Conservation (phyloP, 2,113 vertebrate species). For the Neodon shergylaensis region DNA sequence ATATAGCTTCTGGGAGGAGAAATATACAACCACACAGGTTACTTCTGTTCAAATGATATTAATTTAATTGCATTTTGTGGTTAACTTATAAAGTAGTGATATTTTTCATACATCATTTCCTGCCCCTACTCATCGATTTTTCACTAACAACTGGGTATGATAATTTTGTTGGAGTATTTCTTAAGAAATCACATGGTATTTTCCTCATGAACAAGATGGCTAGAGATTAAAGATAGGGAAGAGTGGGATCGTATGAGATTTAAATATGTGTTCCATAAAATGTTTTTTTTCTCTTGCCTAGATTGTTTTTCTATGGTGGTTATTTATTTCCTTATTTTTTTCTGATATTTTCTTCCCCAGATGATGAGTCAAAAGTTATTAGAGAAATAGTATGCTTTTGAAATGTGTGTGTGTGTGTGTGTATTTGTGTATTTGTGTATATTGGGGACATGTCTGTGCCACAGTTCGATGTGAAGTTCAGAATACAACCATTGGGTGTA, state of each 20-base stretch:
- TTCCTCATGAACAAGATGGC: background rate
- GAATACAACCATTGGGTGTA: background rate
- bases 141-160: background rate
- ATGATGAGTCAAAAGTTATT: background rate
- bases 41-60: background rate
- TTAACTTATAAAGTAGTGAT: background rate
- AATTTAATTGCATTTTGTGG: background rate
- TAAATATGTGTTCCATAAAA: background rate
- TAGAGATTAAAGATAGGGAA: background rate
- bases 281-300: background rate
- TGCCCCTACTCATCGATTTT: background rate
- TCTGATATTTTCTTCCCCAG: background rate
- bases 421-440: background rate
- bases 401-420: background rate
- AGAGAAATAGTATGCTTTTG: background rate
- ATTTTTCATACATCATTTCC: background rate
- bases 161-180: background rate
- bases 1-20: background rate
- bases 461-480: background rate
- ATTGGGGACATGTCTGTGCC: background rate
- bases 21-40: background rate
- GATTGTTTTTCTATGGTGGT: background rate
- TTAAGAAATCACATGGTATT: background rate
- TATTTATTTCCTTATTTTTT: constrained; percentile 14
- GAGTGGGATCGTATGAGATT: background rate